phyloP scores from a whole-genome alignment of 2,888 invertebrate genomes.

The Tipula lateralis region DNA sequence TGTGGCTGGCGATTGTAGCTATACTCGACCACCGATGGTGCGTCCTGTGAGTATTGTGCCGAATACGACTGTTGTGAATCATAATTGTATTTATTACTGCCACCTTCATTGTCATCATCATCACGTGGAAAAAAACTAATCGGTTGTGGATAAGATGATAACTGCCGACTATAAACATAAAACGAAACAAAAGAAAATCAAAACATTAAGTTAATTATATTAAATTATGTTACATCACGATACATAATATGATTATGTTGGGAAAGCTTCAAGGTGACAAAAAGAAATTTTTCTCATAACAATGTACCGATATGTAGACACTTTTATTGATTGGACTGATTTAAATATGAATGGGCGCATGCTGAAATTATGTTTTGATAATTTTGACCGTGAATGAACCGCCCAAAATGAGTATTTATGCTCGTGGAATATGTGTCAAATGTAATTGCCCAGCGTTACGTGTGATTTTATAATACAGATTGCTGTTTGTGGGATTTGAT shows the following conservation, averaged over 20 bases:
- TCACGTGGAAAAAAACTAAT: conserved; percentile 12
- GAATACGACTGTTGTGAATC: conserved; percentile 14
- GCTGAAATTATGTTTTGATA: background rate
- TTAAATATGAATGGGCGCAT: background rate
- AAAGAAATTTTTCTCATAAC: background rate
- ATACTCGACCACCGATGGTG: background rate
- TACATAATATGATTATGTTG: background rate
- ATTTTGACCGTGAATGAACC: background rate
- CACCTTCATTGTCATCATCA: background rate
- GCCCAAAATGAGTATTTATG: background rate
- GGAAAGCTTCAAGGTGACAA: background rate
- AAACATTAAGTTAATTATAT: background rate
- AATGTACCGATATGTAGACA: background rate
- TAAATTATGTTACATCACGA: background rate
- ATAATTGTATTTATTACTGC: background rate
- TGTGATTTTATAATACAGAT: too few relatives aligned
- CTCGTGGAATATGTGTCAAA: background rate
- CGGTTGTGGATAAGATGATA: background rate
- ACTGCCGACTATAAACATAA: background rate
- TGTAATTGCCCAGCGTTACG: background rate
- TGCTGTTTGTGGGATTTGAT: background rate
- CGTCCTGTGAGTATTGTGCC: background rate
- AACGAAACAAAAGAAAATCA: background rate
- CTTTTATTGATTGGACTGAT: background rate
- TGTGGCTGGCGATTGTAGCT: background rate